These are phyloP conservation scores for Cinara cedri DNA, from an alignment of 2,888 invertebrate genomes.

Conservation along the genomic window DNA sequence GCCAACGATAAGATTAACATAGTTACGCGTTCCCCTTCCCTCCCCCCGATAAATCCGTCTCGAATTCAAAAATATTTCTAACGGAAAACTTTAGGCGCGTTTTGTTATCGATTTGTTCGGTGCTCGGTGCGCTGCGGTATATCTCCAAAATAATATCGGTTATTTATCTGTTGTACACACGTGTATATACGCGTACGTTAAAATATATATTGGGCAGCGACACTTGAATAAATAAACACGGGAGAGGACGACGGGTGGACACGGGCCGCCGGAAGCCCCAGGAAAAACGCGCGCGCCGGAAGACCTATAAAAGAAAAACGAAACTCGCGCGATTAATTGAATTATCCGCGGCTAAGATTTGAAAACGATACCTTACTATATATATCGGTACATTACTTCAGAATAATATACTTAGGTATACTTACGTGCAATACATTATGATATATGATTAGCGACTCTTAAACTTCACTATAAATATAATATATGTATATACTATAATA, in stretches of 20 bases:
- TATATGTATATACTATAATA: background rate
- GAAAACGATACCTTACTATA: slow-evolving; percentile 41
- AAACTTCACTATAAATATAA: background rate
- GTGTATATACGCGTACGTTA: background rate
- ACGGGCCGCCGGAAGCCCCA: slow-evolving; percentile 33
- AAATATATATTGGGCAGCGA: no score
- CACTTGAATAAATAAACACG: slow-evolving; percentile 29
- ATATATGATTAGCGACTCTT: no score
- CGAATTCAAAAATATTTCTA: no score
- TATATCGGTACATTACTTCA: background rate
- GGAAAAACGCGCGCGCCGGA: slow-evolving; percentile 39
- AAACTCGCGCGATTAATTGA: slow-evolving; percentile 41
- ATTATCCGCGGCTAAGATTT: slow-evolving; percentile 42
- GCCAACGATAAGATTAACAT: background rate
- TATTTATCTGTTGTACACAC: background rate
- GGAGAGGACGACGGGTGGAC: background rate
- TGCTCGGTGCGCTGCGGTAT: background rate
- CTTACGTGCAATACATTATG: background rate
- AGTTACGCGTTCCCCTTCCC: background rate
- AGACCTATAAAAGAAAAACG: slow-evolving; percentile 51
- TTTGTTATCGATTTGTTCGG: slow-evolving; percentile 37
- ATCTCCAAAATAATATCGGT: background rate
- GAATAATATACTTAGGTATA: background rate
- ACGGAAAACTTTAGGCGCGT: no score
- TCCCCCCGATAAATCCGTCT: background rate